Conservation (phyloP, 1,140 invertebrate species). For the Neodiprion virginianus region DNA sequence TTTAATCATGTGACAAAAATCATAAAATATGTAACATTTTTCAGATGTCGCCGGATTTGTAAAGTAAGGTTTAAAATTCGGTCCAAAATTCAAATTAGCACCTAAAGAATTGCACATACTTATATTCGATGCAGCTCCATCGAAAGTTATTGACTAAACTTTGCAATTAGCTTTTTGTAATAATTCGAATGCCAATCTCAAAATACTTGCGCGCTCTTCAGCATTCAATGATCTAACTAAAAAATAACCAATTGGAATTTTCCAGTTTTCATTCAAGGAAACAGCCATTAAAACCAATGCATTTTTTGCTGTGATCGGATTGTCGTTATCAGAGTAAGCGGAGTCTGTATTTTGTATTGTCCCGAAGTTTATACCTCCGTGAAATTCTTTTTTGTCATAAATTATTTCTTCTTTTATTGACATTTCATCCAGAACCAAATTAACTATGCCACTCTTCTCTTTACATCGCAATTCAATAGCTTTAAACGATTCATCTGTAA, state of each 20-base stretch:
- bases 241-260: constrained; percentile 44
- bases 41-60: constrained; percentile 29
- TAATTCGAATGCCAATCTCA: constrained; percentile 23
- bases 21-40: constrained; percentile 28
- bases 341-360: constrained; percentile 2
- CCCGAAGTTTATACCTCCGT: constrained; percentile 28
- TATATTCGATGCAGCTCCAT: constrained; percentile 25
- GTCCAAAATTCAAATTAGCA: neutral
- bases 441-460: constrained; percentile 10
- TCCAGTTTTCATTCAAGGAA: constrained; percentile 35
- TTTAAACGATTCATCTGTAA: constrained; percentile 34
- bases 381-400: constrained; percentile 22
- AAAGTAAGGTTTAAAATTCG: constrained; percentile 31
- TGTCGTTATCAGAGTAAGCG: constrained; percentile 25
- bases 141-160: constrained; percentile 37
- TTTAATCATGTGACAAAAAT: constrained; percentile 36
- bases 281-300: constrained; percentile 39
- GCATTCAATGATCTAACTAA: constrained; percentile 29
- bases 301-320: constrained; percentile 32
- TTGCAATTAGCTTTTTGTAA: constrained; percentile 29
- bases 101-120: too few species aligned
- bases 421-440: constrained; percentile 33
- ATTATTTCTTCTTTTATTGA: constrained; percentile 25
- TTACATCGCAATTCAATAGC: constrained; percentile 26
- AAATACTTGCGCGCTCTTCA: constrained; percentile 29